Percentiles rank a stretch among this genome's conserved stretches.
These are phyloP conservation scores for Lycaon pictus DNA, from an alignment of 2,113 vertebrate genomes.

Conservation along the genomic window DNA sequence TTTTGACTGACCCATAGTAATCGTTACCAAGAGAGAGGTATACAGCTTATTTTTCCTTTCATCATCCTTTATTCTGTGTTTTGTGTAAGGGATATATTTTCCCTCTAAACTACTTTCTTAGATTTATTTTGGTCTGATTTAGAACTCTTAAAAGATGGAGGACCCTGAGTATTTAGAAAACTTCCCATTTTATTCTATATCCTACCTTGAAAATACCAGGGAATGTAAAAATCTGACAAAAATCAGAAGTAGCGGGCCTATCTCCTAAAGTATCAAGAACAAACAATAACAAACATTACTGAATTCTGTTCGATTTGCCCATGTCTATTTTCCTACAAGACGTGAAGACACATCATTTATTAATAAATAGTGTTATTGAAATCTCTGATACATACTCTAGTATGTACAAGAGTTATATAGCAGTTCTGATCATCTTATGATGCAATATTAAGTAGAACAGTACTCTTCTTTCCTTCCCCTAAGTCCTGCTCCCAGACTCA, in stretches of 20 bases:
- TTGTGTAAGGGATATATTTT: not conserved
- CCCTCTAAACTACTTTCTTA: not conserved
- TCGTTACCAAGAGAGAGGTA: not conserved
- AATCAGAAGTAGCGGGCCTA: not conserved
- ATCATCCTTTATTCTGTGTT: not conserved
- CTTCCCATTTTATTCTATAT: not conserved
- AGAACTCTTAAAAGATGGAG: not conserved
- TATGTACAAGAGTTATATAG: not conserved
- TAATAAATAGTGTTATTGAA: not conserved
- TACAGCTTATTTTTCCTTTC: not conserved
- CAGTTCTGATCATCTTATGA: not conserved
- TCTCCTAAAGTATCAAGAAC: not conserved
- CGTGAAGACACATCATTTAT: not conserved
- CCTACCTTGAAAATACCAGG: not conserved
- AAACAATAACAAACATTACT: not conserved
- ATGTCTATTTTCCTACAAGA: not conserved
- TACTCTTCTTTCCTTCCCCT: not conserved
- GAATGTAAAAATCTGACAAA: not conserved
- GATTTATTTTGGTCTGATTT: not conserved
- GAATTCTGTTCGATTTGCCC: not conserved
- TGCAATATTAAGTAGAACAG: not conserved
- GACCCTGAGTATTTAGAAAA: not conserved
- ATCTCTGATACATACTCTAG: not conserved
- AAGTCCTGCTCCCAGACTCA: not conserved
- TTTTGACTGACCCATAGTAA: not conserved